These are phyloP conservation scores for Mythimna vitellina DNA, from an alignment of 2,888 invertebrate genomes.

Conservation along the genomic window DNA sequence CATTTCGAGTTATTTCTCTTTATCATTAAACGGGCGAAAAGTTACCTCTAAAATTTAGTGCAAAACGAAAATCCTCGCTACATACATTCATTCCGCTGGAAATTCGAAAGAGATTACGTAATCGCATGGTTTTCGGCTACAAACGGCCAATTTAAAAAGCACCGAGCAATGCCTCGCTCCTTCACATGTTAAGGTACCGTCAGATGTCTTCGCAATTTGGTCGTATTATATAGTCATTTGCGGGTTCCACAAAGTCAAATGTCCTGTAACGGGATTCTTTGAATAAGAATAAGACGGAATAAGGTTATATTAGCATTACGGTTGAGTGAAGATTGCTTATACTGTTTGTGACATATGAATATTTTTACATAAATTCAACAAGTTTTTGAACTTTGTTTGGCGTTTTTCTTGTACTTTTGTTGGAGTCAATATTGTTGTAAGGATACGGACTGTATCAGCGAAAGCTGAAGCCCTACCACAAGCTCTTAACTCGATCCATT, in stretches of 20 bases:
- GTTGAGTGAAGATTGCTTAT: constrained; percentile 54
- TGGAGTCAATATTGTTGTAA: constrained; percentile 1
- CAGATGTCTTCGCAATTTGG: constrained; percentile 73
- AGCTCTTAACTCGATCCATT: too few species aligned
- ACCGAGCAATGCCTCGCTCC: constrained; percentile 43
- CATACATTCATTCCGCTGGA: constrained; percentile 47
- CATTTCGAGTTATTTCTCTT: too few species aligned
- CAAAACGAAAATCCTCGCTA: constrained; percentile 49
- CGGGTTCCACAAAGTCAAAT: constrained; percentile 73
- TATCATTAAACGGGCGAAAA: too few species aligned
- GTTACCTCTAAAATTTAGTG: constrained; percentile 35
- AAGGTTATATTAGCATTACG: constrained; percentile 67
- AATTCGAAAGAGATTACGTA: constrained; percentile 56
- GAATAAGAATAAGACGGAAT: constrained; percentile 71
- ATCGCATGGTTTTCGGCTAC: constrained; percentile 52
- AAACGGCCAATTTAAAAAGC: constrained; percentile 56
- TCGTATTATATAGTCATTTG: constrained; percentile 80
- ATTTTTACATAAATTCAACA: constrained; percentile 55
- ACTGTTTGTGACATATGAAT: constrained; percentile 56
- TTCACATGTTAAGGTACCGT: constrained; percentile 45
- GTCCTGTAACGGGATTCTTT: constrained; percentile 70
- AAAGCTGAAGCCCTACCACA: background rate
- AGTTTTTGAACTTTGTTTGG: constrained; percentile 24
- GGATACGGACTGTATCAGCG: background rate
- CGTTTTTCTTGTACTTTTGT: constrained; percentile 1